phyloP scores from a whole-genome alignment of 2,888 invertebrate genomes.

The Eupithecia abbreviata region DNA sequence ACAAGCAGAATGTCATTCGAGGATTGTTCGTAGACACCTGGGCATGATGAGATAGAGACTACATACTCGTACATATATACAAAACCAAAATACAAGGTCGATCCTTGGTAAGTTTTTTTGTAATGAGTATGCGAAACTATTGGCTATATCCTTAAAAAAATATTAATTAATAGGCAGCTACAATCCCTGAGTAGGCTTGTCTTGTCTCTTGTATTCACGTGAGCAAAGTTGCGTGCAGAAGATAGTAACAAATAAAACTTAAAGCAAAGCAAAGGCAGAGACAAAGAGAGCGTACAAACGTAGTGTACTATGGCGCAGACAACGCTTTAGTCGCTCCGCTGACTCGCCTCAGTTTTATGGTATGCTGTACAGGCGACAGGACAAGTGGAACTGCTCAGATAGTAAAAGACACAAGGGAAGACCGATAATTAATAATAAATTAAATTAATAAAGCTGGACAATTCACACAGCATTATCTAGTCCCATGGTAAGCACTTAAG shows the following conservation, averaged over 20 bases:
- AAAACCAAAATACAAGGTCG: background rate
- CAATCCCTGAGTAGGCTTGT: background rate
- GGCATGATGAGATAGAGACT: background rate
- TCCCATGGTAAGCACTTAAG: too few relatives aligned
- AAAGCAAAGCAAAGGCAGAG: conserved; percentile 4
- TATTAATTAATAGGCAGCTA: background rate
- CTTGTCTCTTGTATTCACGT: background rate
- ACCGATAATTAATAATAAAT: background rate
- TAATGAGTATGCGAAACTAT: background rate
- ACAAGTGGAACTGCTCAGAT: conserved; percentile 19
- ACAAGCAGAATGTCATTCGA: too few relatives aligned
- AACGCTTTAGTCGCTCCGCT: conserved; percentile 43
- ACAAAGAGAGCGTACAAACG: conserved; percentile 20
- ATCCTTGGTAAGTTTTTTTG: background rate
- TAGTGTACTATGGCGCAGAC: conserved; percentile 38
- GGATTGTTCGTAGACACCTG: background rate
- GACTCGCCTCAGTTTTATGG: conserved; percentile 46
- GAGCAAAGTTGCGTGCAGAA: background rate
- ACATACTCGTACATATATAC: background rate
- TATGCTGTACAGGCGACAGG: conserved; percentile 44
- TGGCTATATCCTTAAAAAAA: background rate
- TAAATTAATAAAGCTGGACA: too few relatives aligned
- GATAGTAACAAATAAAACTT: background rate
- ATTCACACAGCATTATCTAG: too few relatives aligned
- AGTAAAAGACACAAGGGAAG: conserved; percentile 5